These are phyloP conservation scores for Leucania comma DNA, from an alignment of 2,888 invertebrate species.

Conservation along the genomic window DNA sequence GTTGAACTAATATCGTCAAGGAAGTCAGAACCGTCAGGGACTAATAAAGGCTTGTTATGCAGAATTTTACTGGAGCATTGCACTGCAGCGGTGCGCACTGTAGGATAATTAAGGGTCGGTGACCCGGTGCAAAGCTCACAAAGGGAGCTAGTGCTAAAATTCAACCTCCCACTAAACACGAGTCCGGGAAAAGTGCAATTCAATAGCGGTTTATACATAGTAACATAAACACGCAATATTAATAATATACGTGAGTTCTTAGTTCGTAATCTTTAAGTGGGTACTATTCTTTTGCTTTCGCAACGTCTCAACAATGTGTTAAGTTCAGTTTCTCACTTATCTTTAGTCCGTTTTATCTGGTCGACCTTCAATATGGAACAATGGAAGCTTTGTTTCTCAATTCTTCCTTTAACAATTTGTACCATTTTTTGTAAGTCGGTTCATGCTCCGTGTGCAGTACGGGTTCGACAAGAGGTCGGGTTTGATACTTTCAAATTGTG, in stretches of 20 bases:
- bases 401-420: slow-evolving; percentile 42
- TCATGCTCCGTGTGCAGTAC: background rate
- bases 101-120: slow-evolving; percentile 87
- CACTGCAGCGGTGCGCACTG: slow-evolving; percentile 82
- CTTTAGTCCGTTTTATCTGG: slow-evolving; percentile 65
- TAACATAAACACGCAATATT: slow-evolving; percentile 48
- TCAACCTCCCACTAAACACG: slow-evolving; percentile 72
- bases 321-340: slow-evolving; percentile 54
- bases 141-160: slow-evolving; percentile 83
- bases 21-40: slow-evolving; percentile 77
- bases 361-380: slow-evolving; percentile 70
- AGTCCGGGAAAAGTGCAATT: slow-evolving; percentile 72
- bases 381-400: slow-evolving; percentile 67
- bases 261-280: slow-evolving; percentile 39
- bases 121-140: slow-evolving; percentile 80
- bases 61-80: slow-evolving; percentile 90
- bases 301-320: slow-evolving; percentile 44
- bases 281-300: slow-evolving; percentile 49
- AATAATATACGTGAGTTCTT: slow-evolving; percentile 50
- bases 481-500: background rate
- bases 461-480: background rate
- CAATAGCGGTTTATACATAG: slow-evolving; percentile 58
- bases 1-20: slow-evolving; percentile 70
- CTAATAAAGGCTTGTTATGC: slow-evolving; percentile 89
- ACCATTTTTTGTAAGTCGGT: slow-evolving; percentile 31